Conservation (phyloP, 2,797 vertebrate species). For the Muscicapa comitata region DNA sequence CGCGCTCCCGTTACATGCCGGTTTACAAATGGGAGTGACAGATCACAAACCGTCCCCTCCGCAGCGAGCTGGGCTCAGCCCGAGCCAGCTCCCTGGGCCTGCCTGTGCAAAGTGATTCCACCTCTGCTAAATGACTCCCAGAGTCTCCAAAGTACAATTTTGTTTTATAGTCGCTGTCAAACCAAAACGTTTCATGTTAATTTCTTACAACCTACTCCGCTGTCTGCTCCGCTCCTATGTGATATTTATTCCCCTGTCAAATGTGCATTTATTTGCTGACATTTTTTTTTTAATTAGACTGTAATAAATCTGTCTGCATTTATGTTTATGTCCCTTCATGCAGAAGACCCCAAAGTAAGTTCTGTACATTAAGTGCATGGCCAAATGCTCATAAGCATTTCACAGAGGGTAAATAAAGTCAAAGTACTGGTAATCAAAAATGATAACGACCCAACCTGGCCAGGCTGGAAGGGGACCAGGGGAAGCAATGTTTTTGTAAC, state of each 20-base stretch:
- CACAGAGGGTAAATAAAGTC: not conserved
- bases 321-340: conserved; percentile 46
- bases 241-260: conserved; percentile 72
- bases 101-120: not conserved
- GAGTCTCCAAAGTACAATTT: conserved; percentile 62
- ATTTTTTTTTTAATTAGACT: conserved; percentile 70
- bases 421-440: not conserved
- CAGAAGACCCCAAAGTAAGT: conserved; percentile 26
- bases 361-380: conserved; percentile 3
- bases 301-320: conserved; percentile 61
- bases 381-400: not conserved
- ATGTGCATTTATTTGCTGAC: conserved; percentile 68
- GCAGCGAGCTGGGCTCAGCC: not conserved
- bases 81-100: not conserved
- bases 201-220: conserved; percentile 69
- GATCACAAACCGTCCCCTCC: not conserved
- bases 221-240: conserved; percentile 45
- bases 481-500: not conserved
- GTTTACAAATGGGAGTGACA: conserved; percentile 13
- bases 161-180: conserved; percentile 70
- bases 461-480: not conserved
- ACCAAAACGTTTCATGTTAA: conserved; percentile 67
- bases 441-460: not conserved
- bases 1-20: not conserved
- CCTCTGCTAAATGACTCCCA: conserved; percentile 54